Base-by-base conservation (phyloP, 2,797 vertebrate species). In the Bovichtus variegatus region DNA sequence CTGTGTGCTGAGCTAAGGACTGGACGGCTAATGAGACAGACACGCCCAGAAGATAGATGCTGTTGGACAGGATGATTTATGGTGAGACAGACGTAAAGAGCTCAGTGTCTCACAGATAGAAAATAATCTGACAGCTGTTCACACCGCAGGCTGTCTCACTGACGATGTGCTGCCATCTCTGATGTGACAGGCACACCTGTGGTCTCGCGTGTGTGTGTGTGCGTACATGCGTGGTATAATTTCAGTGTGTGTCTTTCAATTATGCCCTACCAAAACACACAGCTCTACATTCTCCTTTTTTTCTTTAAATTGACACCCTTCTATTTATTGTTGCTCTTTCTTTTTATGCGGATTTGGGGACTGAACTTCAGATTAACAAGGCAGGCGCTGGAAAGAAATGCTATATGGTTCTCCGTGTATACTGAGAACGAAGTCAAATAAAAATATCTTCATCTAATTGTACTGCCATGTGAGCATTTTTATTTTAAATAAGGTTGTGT, bases 161-260 rank as follows among this genome's bases (percentile, higher is more conserved):
- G 29, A 62, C 25, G 53, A 60, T 12, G 11, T 2, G n/a, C 63
- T 36, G 74, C 43, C 63, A 31, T 57, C 69, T 50, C 25, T 51
- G 78, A 78, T 49, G 75, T 78, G 81, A 76, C 75, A 62, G 29
- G 41, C 53, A 65, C 80, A 78, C 74, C 82, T 88, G 77, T 36
- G 75, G 40, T 49, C 61, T 18, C 5, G 21, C 41, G 11, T 11
- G 9, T 59, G 18, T 38, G 51, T 23, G 67, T 43, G 47, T 43
- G 9, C 8, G 29, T n/a, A n/a, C n/a, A n/a, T n/a, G n/a, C n/a
- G n/a, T n/a, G n/a, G n/a, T n/a, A n/a, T n/a, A n/a, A n/a, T 38
- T 57, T 36, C 19, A n/a, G 50, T 41, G 15, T 67, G 71, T 36
- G n/a, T n/a, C n/a, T n/a, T n/a, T n/a, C n/a, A n/a, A n/a, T n/a